Evolutionary conservation across 2,113 vertebrate genomes (phyloP), one percentile per base, ranked within the genome.

Genomic region (Apodemus sylvaticus): DNA sequence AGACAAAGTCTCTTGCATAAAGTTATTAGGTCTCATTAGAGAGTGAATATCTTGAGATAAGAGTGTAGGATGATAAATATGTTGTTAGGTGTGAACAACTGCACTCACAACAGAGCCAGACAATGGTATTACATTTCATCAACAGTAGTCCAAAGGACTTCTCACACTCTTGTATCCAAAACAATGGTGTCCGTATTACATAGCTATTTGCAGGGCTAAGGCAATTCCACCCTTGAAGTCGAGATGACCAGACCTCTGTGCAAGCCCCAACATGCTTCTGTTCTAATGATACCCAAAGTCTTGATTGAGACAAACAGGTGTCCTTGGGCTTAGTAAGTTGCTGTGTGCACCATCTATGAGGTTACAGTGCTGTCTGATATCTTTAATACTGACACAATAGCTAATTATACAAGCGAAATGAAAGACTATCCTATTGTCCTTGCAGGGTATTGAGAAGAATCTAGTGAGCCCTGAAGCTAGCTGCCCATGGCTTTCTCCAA

Each of bases 351-450:
- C 94, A 96, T 96, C 94, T 97, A 96, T 31, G 71, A 96, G 95
- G 91, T 68, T 96, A 95, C 89, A 96, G 91, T 95, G 83, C 95
- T 96, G 97, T 97, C 96, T 96, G 91, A 93, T 97, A 95, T 93
- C 97, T 98, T 98, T 98, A 97, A 97, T 96, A 91, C 77, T 98
- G 98, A 98, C 98, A 97, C 86, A 97, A 97, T 94, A 97, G 97
- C 98, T 99, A 98, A 99, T 98, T 98, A 98, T 98, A 98, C 97
- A 98, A 98, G 92, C 96, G 96, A 97, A 96, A 94, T 97, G 98
- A 98, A 98, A 99, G 95, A 95, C 97, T 98, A 98, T 98, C 98
- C 98, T 93, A 98, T 98, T 98, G 98, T 96, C 98, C 98, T 99
- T 98, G 98, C 73, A 93, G 96, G 94, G 96, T 98, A 97, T 96